Evolutionary conservation across 2,113 vertebrate species (phyloP), one percentile per base, ranked within the genome.

Genomic region (Myrmecophaga tridactyla): DNA sequence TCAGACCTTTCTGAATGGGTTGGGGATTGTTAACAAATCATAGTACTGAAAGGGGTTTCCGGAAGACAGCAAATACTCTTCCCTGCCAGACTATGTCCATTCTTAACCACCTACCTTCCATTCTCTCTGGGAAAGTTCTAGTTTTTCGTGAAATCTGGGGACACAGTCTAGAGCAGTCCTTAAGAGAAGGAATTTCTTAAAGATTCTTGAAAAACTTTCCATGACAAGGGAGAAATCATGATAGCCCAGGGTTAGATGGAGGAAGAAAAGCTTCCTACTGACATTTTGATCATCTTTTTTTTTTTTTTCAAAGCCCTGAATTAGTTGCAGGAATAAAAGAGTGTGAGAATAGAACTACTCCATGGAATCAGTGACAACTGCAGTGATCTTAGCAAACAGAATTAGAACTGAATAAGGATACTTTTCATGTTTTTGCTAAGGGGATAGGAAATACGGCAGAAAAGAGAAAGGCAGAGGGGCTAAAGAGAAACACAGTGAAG

Each of bases 221-320:
- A 65, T 11, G 73, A 69, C 8, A 92, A 78, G 5, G 29, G 25
- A 43, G 34, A 94, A 87, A 31, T 58, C 77, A 53, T 4, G 39
- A 36, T 31, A 62, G 60, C 58, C 17, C 21, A 27, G 31, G 23
- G 56, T 51, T 60, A 65, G 27, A 48, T 6, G 20, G 27, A 63
- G 77, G 56, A 80, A 56, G 31, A 70, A 73, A 58, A 23, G 2
- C 11, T 86, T 82, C 73, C 75, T 89, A 56, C 62, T 56, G 39
- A 65, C 36, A 34, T 84, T 73, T 62, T 83, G 11, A 69, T n/a
- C 8, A 39, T 15, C 41, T 76, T 70, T n/a, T n/a, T n/a, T n/a
- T n/a, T n/a, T n/a, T n/a, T n/a, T 76, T 95, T 88, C 25, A 62
- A 92, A 96, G 77, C 20, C 63, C 63, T 34, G 31, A 88, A 72